Evolutionary conservation across 2,113 vertebrate genomes (phyloP), one percentile per base, ranked within the genome.

Genomic region (Scortum barcoo): DNA sequence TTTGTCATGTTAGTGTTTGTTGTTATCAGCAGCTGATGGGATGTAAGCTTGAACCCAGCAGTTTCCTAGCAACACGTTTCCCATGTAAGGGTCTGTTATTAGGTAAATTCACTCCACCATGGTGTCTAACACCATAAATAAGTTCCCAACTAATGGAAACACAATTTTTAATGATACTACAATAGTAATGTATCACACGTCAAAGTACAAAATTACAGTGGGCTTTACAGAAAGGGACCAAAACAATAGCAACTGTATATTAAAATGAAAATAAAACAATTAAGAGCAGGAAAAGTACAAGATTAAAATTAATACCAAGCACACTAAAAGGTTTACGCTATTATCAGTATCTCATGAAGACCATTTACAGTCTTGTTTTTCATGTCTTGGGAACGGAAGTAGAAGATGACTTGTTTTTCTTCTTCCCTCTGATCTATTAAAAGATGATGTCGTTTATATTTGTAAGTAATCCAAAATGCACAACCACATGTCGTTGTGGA

Each of bases 11-110:
- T 6, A 7, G 65, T 50, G 30, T 80, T 76, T 68, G 24, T 65
- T 36, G 40, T 76, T 10, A 53, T 69, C 46, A 61, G n/a, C 75
- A 70, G 75, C 63, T 65, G 63, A 85, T 75, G 19, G 76, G 65
- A 54, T 76, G n/a, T 66, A 46, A 73, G 44, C 84, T 71, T 85
- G 58, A 72, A 71, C 54, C 54, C 72, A 24, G 73, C 72, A 74
- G 83, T 87, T 84, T 84, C 83, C 80, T 79, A 89, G 87, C 89
- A 87, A 86, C 83, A 81, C 71, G 65, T 61, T 81, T 76, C 17
- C 73, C 61, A 61, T 67, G 30, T 61, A 63, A 69, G 57, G 20
- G 58, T 51, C 65, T 67, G 72, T 72, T 67, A 71, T 85, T 57
- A 67, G 72, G 40, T 63, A 19, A 30, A 67, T 9, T 84, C 22